Base-by-base conservation (phyloP, 2,888 invertebrate genomes). In the Linyphia triangularis region DNA sequence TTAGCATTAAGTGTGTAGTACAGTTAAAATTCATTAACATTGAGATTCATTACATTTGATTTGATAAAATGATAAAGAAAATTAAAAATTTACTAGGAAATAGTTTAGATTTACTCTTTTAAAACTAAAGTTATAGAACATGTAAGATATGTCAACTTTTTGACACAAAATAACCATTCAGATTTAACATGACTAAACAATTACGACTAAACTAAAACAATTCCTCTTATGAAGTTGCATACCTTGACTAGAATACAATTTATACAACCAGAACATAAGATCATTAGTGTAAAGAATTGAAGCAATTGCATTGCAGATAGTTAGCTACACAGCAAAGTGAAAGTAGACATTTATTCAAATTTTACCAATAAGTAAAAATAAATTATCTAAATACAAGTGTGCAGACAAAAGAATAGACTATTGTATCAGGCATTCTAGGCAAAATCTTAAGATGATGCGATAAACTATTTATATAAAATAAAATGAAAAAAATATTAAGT, bases 1-100 rank as follows among this genome's bases (percentile, higher is more conserved):
- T 77, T 26, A 77, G 63, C 77, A 77, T 77, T 63, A 19, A 77
- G 77, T 40, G 33, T 22, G 33, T 43, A 73, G 19, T 30, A 69
- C 2, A 26, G 77, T 61, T 61, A 24, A 22, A 22, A 63, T 73
- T 59, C 33, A n/a, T 59, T 13, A 73, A 59, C 26, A 77, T 51
- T 73, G 9, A 61, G 59, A 40, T 61, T 22, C 5, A 40, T 10
- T 13, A 33, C 33, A 6, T 33, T 33, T 9, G 33, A 33, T 33
- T 33, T 33, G 33, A 33, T 6, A 33, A 33, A n/a, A n/a, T n/a
- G n/a, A n/a, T n/a, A n/a, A n/a, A n/a, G n/a, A 40, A 3, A 40
- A 40, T 40, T 3, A 13, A 1, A 3, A 40, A 40, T 13, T 13
- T 40, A 40, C 4, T 9, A 40, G 1, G 40, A 40, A 13, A 40